Conservation (phyloP, 2,888 invertebrate species). For the Trachelus troglodyta region DNA sequence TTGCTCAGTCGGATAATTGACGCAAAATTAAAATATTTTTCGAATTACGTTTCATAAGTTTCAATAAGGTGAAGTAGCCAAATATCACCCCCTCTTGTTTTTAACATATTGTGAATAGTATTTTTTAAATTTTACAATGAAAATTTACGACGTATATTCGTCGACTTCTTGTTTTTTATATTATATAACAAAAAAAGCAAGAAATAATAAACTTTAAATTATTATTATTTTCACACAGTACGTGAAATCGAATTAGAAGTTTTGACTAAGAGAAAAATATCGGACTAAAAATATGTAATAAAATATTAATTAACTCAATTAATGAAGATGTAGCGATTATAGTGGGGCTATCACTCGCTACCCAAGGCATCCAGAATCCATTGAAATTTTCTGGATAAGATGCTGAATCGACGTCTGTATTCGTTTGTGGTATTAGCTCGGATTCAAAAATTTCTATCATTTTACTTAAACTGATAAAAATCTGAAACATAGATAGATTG, state of each 20-base stretch:
- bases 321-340: not conserved
- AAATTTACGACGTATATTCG: no score
- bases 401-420: constrained; percentile 34
- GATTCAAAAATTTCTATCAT: constrained; percentile 39
- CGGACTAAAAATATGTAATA: not conserved
- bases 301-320: not conserved
- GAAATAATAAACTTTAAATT: no score
- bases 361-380: constrained; percentile 57
- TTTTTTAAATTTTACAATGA: no score
- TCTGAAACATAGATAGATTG: constrained; percentile 30
- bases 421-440: constrained; percentile 37
- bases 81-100: no score
- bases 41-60: no score
- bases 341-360: constrained; percentile 7
- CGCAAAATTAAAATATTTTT: no score
- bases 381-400: constrained; percentile 42
- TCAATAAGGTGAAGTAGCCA: no score
- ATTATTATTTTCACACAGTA: no score
- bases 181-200: no score
- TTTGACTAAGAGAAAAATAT: not conserved
- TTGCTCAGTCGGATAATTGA: no score
- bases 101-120: no score
- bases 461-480: constrained; percentile 33
- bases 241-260: not conserved
- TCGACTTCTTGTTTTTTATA: no score